Evolutionary conservation across 2,888 invertebrate genomes (phyloP), one percentile per base, ranked within the genome.

Genomic region (Caenorhabditis angaria): DNA sequence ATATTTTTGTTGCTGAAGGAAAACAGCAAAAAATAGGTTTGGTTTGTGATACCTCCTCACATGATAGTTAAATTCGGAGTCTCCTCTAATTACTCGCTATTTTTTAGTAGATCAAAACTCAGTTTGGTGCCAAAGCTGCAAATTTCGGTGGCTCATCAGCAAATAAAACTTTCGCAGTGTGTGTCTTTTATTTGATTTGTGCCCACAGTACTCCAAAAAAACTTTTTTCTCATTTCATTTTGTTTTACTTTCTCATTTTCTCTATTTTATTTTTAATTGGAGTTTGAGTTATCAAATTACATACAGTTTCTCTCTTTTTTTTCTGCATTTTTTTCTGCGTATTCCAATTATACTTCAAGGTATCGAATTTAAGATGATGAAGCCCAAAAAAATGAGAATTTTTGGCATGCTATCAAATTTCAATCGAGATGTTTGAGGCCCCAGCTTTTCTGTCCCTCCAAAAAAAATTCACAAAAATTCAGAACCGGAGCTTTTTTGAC

Each of bases 61-160:
- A 32, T 22, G 28, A 35, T 29, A 28, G 62, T 22, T 24, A n/a
- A n/a, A n/a, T n/a, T 57, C 57, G 4, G 24, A 28, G 24, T 62
- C 28, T 25, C 62, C 5, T 54, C 29, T 18, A 22, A 24, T 28
- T 24, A 62, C 14, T 29, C 28, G 5, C 48, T 50, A 35, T 57
- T 59, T 32, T 41, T 59, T 18, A 41, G 41, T 2, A 3, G 41
- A 41, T 41, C 41, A 41, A 41, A 41, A 41, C 41, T 41, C 56
- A 32, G 4, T 5, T 29, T 29, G 22, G 20, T 53, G 24, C 53
- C 24, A 22, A 24, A 22, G 28, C 32, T 22, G 35, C 35, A 29
- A 32, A 58, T 58, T 58, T 25, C 41, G 41, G 22, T 58, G 57
- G 41, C 57, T 41, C 22, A 24, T 58, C 57, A 25, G 41, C 41